These are phyloP conservation scores for Rattus rattus DNA, from an alignment of 2,113 vertebrate genomes.

Conservation along the genomic window DNA sequence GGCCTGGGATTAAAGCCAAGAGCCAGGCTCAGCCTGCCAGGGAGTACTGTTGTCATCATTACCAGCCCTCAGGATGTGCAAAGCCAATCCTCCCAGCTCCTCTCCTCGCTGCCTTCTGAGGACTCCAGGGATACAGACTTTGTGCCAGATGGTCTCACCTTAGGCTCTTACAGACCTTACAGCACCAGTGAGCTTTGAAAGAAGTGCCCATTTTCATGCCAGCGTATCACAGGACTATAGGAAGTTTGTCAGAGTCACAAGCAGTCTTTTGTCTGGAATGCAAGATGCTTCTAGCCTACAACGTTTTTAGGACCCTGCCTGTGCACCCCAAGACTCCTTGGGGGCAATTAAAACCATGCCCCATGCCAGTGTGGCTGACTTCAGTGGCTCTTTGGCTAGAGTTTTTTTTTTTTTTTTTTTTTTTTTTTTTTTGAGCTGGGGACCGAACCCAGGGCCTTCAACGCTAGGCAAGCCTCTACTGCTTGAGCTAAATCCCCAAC, in stretches of 20 bases:
- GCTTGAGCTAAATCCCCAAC: too few species aligned
- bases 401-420: slow-evolving; percentile 1
- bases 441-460: too few species aligned
- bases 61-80: not conserved
- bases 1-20: slow-evolving; percentile 34
- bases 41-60: slow-evolving; percentile 55
- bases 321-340: not conserved
- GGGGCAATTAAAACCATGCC: slow-evolving; percentile 51
- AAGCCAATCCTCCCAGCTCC: not conserved
- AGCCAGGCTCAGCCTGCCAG: not conserved
- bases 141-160: slow-evolving; percentile 57
- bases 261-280: slow-evolving; percentile 6
- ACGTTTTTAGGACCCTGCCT: slow-evolving; percentile 57
- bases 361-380: slow-evolving; percentile 5
- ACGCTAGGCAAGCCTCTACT: too few species aligned
- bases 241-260: slow-evolving; percentile 52
- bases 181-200: slow-evolving; percentile 46
- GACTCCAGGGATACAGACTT: not conserved
- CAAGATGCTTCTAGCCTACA: slow-evolving; percentile 53
- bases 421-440: not conserved
- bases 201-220: slow-evolving; percentile 49
- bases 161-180: not conserved
- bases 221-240: not conserved
- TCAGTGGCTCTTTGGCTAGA: not conserved
- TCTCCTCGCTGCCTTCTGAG: slow-evolving; percentile 17